A percentile compares a stretch with the other conserved stretches of the same genome.
phyloP scores from a whole-genome alignment of 64 coral and sea anemone species.

The Montipora foliosa region DNA sequence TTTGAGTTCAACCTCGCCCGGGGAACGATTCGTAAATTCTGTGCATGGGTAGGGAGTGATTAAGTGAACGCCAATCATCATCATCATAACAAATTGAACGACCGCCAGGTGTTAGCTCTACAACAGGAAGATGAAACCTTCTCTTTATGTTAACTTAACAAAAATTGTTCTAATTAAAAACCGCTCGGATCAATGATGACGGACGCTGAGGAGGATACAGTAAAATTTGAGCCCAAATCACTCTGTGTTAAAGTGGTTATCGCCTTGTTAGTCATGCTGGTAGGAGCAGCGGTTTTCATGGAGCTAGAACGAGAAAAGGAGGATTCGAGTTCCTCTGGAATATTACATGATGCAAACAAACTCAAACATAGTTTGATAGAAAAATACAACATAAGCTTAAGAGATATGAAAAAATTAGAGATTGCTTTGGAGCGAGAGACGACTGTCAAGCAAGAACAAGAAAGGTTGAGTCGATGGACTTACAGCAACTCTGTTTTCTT shows the following conservation, averaged over 20 bases:
- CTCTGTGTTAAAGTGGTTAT: slow-evolving; percentile 68
- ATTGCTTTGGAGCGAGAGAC: slow-evolving; percentile 40
- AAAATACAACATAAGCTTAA: slow-evolving; percentile 71
- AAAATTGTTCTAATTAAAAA: no score
- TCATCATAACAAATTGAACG: not conserved
- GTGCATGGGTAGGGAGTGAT: not conserved
- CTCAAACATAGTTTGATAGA: slow-evolving; percentile 42
- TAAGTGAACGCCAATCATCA: not conserved
- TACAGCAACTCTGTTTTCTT: slow-evolving; percentile 94
- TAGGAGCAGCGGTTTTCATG: slow-evolving; percentile 84
- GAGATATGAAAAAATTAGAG: slow-evolving; percentile 54
- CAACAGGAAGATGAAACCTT: not conserved
- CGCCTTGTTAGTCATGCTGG: slow-evolving; percentile 68
- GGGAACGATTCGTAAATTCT: not conserved
- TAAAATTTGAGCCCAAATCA: slow-evolving; percentile 88
- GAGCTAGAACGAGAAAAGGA: slow-evolving; percentile 62
- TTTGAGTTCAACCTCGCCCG: no score
- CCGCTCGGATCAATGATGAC: not conserved
- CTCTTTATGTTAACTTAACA: not conserved
- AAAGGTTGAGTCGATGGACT: slow-evolving; percentile 69
- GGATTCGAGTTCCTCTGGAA: not conserved
- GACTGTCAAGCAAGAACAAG: not conserved
- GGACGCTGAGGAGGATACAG: slow-evolving; percentile 14
- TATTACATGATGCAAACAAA: slow-evolving; percentile 16
- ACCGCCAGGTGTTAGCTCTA: not conserved